Evolutionary conservation across 2,888 invertebrate genomes (phyloP), one percentile per base, ranked within the genome.

Genomic region (Drepana falcataria): DNA sequence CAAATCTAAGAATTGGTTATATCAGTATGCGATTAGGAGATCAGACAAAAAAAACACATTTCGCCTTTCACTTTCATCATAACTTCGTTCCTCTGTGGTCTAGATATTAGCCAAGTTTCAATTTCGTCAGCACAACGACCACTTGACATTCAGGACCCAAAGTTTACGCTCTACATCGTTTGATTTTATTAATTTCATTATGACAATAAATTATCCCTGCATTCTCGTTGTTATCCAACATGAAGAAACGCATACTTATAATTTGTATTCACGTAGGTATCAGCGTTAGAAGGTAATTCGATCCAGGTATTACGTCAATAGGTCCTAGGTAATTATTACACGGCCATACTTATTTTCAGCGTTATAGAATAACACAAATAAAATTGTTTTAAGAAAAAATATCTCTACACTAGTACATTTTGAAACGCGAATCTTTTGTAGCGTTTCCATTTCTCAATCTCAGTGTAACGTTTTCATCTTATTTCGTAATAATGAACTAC

Each of bases 121-220:
- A 59, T 76, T 75, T 71, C 69, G 63, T 69, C 64, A 75, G 59
- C 64, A 55, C 56, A 59, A 63, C 65, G 68, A 66, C 67, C 60
- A 59, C 67, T 65, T 63, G 65, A 64, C 60, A 66, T 64, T 61
- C 61, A 61, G 65, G 66, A 59, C 59, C 61, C 64, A 64, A 65
- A 71, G 66, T 73, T 69, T 67, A 69, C 68, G 75, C 71, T 75
- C 75, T 70, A 72, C 63, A 72, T 66, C 66, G 60, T 59, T 37
- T 64, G 56, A 61, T 54, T 35, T 34, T 48, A 41, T 55, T 53
- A 47, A 55, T 61, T 67, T 67, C 59, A 49, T 58, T 62, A 49
- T 9, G 54, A 54, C 54, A 59, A 35, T 58, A 53, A 55, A 55
- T 57, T 53, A 60, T 60, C 55, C 59, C 64, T 63, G 63, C 58